phyloP scores from a whole-genome alignment of 2,113 vertebrate species.

The Forbesichthys agassizii region DNA sequence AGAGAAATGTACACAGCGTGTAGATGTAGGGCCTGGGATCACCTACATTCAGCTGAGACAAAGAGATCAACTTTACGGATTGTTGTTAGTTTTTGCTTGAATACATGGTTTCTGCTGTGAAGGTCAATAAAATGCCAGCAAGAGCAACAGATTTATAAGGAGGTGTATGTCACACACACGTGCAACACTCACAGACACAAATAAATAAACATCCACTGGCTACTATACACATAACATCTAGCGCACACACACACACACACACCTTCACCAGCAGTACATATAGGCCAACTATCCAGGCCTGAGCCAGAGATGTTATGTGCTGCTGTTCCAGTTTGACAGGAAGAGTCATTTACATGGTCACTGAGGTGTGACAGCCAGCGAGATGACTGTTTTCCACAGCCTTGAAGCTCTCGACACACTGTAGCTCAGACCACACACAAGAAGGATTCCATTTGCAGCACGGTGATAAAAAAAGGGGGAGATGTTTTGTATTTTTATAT shows the following conservation, averaged over 20 bases:
- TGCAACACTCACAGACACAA: too few species aligned
- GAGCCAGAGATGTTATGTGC: conserved; percentile 57
- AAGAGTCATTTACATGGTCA: conserved; percentile 48
- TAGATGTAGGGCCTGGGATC: too few species aligned
- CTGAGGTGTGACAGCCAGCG: conserved; percentile 65
- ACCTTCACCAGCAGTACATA: neutral
- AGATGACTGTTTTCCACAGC: conserved; percentile 72
- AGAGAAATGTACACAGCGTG: too few species aligned
- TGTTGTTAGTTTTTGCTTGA: too few species aligned
- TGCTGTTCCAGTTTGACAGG: conserved; percentile 51
- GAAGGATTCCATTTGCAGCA: conserved; percentile 56
- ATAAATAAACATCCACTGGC: too few species aligned
- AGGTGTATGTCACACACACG: too few species aligned
- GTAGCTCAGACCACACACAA: conserved; percentile 74
- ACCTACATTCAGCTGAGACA: too few species aligned
- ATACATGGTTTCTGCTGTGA: too few species aligned
- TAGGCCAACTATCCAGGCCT: conserved; percentile 16
- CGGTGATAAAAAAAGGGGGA: conserved; percentile 66
- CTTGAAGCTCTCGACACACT: conserved; percentile 30
- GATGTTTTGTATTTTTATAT: conserved; percentile 71
- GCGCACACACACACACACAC: conserved; percentile 3
- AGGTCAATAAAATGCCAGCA: too few species aligned
- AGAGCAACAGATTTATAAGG: too few species aligned
- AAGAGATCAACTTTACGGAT: too few species aligned
- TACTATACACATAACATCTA: neutral